phyloP scores from a whole-genome alignment of 2,888 invertebrate genomes.

The Leucophenga montana region DNA sequence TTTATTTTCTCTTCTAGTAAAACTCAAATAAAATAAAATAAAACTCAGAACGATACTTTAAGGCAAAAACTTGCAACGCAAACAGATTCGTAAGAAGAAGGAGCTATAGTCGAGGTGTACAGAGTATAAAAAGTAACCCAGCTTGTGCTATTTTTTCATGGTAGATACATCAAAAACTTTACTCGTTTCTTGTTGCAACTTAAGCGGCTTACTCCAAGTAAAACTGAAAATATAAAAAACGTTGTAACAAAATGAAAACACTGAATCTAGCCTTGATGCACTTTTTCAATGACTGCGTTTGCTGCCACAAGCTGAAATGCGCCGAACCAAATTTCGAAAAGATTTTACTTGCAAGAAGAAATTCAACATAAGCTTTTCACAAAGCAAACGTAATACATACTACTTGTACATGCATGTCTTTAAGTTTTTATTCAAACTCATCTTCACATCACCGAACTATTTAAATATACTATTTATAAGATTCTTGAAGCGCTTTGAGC shows the following conservation, averaged over 20 bases:
- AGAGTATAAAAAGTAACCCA: neutral
- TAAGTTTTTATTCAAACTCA: neutral
- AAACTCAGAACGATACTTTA: too few species aligned
- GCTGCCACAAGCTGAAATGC: neutral
- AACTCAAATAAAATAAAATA: too few species aligned
- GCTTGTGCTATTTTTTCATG: neutral
- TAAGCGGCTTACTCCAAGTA: neutral
- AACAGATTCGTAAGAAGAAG: neutral
- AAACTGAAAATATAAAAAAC: neutral
- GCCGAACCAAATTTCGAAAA: neutral
- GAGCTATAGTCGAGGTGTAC: too few species aligned
- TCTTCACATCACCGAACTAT: neutral
- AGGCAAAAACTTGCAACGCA: neutral
- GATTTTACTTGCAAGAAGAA: too few species aligned
- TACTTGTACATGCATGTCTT: neutral
- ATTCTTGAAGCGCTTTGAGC: neutral
- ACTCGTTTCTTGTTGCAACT: neutral
- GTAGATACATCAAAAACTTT: constrained; percentile 1
- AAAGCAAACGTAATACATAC: too few species aligned
- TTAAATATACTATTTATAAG: neutral
- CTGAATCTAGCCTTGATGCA: neutral
- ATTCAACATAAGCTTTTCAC: too few species aligned
- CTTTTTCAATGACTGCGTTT: neutral
- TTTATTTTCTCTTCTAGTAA: too few species aligned
- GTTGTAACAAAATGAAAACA: neutral